Evolutionary conservation across 2,113 vertebrate genomes (phyloP), one percentile per base, ranked within the genome.

Genomic region (Lepus europaeus): DNA sequence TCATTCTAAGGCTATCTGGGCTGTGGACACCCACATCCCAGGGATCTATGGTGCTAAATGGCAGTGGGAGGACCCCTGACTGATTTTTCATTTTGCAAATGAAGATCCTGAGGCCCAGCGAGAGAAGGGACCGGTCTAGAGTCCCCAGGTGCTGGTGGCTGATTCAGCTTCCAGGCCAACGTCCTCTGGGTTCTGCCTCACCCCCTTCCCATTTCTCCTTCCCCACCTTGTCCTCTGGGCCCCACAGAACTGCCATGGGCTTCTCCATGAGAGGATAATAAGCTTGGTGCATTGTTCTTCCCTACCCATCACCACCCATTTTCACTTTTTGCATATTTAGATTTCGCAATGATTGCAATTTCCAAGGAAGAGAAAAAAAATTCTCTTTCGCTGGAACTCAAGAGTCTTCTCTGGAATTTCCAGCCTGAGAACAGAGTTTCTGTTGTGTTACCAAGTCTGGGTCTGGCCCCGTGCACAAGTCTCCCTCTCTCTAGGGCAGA

Each of bases 331-430:
- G 25, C 0, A 0, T 87, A 77, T 87, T 96, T 69, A 69, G 83
- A 96, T 96, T n/a, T 53, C 14, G 64, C 88, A 91, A 72, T 90
- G 49, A 95, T 6, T 23, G 12, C 56, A 91, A 87, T 82, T 90
- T 82, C 89, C 84, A 89, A 64, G 56, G 68, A 92, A 78, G 91
- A 51, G 31, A 94, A 93, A 14, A 20, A 63, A 68, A 93, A 59
- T 59, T 59, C 56, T 1, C 51, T 7, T 45, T 69, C 78, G 45
- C 82, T 77, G 89, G 25, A 91, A 93, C 31, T 89, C 83, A 95
- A 68, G n/a, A 83, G 4, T 6, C 33, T 3, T 72, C 61, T 97
- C 19, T 81, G 86, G 77, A 96, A 85, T 66, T 77, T 88, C 76
- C 89, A 88, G 29, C 17, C 87, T 87, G 53, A 91, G 95, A 72